Evolutionary conservation across 1,140 invertebrate species (phyloP).

Genomic region (Drosophila gunungcola): DNA sequence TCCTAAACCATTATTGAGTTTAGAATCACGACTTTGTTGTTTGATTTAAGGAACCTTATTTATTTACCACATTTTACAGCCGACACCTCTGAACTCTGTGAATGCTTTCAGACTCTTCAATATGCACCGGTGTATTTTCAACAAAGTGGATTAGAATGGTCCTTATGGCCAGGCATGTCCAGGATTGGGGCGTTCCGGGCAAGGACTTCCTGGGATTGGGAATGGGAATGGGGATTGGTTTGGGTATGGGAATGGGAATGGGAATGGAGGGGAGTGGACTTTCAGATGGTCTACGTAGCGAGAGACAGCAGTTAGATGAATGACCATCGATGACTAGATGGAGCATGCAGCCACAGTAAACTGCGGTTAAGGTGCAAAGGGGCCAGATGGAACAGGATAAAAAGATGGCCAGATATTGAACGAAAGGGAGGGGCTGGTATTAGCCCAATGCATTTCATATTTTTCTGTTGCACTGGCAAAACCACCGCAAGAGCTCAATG

Average conservation of each 20-base stretch:
- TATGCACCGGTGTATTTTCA: slow-evolving; percentile 67
- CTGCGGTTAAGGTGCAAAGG: slow-evolving; percentile 63
- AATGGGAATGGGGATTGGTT: no score
- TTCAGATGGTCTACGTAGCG: neutral
- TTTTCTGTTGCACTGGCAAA: slow-evolving; percentile 37
- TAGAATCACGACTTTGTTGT: neutral
- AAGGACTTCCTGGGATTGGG: neutral
- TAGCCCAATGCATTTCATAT: slow-evolving; percentile 57
- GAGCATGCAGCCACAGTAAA: slow-evolving; percentile 58
- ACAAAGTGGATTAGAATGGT: slow-evolving; percentile 75
- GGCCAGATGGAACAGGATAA: slow-evolving; percentile 13
- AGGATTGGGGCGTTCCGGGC: neutral
- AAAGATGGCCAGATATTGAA: neutral
- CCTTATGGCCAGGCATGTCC: slow-evolving; percentile 58
- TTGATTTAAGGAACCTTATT: slow-evolving; percentile 3
- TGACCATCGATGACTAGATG: slow-evolving; percentile 68
- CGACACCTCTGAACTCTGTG: slow-evolving; percentile 19
- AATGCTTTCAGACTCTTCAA: slow-evolving; percentile 58
- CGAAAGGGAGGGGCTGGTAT: slow-evolving; percentile 8
- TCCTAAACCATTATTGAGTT: neutral
- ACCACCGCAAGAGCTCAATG: slow-evolving; percentile 51
- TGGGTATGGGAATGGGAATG: neutral
- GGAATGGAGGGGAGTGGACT: neutral
- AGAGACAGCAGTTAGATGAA: slow-evolving; percentile 64
- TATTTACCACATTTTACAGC: slow-evolving; percentile 11